Base-by-base conservation (phyloP, 53 echinoderm and acorn worm genomes). In the Echinometra lucunter region DNA sequence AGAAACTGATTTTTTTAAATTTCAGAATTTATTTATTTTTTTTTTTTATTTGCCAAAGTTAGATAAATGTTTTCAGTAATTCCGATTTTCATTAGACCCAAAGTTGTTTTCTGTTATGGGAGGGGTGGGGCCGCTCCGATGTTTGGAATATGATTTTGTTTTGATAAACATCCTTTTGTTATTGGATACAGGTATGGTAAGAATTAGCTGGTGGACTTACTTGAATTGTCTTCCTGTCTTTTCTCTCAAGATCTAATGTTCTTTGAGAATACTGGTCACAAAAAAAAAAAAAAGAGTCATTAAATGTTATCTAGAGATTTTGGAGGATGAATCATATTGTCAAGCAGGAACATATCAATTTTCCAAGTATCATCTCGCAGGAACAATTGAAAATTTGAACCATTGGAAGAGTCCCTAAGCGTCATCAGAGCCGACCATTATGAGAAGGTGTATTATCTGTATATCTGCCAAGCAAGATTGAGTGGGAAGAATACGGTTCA, bases 341-440 rank as follows among this genome's bases (percentile, higher is more conserved):
- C 45, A 69, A 90, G 57, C 96, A 94, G 96, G 96, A 96, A 96
- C 96, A 95, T 94, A 94, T 95, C 95, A 96, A 96, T 95, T 96
- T 96, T 94, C 53, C 92, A 70, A 91, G 35, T 91, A 91, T 91
- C 40, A 69, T 91, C 91, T 66, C 91, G 21, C 37, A 44, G 91
- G 91, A 72, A 91, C 91, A 3, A 57, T 45, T 23, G 89, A n/a
- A n/a, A n/a, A n/a, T n/a, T n/a, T n/a, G 88, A 63, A 25, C 63
- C 21, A 63, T 69, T 69, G 69, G 69, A 88, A 88, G 37, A 57
- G 17, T 57, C 89, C 47, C 45, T 23, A 19, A 23, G 87, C 45
- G 21, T 87, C 87, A n/a, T 47, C 6, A 32, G 69, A 34, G 69
- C 69, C 34, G 25, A 6, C 69, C 9, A 34, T 69, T 32, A 1